Percentiles rank a stretch among this genome's conserved stretches.
Conservation (phyloP, 2,113 vertebrate species). For the Helogale parvula region DNA sequence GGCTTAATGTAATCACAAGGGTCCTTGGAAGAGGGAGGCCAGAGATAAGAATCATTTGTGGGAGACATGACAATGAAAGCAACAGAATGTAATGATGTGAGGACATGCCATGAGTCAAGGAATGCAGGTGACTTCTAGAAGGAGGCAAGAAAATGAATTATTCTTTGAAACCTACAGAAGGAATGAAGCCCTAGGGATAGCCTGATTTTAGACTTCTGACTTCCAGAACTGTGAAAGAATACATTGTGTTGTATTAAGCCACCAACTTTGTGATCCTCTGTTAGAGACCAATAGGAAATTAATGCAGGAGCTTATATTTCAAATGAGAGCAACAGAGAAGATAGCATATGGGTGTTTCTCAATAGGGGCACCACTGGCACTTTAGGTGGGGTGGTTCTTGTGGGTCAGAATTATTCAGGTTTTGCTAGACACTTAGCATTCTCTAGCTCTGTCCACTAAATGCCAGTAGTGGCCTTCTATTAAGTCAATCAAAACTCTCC, state of each 20-base stretch:
- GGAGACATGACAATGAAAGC: not conserved
- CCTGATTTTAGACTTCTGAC: not conserved
- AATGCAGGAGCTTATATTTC: not conserved
- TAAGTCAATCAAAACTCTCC: not conserved
- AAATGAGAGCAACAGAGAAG: not conserved
- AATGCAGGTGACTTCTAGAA: not conserved
- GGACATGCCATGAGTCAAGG: not conserved
- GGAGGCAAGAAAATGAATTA: not conserved
- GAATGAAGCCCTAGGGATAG: not conserved
- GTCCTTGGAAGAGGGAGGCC: not conserved
- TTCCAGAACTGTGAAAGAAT: not conserved
- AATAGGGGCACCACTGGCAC: too few species aligned
- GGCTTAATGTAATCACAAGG: not conserved
- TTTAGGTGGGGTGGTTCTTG: not conserved
- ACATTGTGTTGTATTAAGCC: not conserved
- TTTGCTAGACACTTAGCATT: not conserved
- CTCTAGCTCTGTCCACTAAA: not conserved
- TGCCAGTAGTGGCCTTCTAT: not conserved
- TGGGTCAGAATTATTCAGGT: not conserved
- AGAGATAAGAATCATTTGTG: not conserved
- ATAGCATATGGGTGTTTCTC: not conserved
- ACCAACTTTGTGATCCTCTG: not conserved
- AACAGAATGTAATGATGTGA: not conserved
- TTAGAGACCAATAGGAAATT: not conserved
- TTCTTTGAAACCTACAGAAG: not conserved